Conservation (phyloP, 1,140 invertebrate genomes). For the Cecropterus lyciades region DNA sequence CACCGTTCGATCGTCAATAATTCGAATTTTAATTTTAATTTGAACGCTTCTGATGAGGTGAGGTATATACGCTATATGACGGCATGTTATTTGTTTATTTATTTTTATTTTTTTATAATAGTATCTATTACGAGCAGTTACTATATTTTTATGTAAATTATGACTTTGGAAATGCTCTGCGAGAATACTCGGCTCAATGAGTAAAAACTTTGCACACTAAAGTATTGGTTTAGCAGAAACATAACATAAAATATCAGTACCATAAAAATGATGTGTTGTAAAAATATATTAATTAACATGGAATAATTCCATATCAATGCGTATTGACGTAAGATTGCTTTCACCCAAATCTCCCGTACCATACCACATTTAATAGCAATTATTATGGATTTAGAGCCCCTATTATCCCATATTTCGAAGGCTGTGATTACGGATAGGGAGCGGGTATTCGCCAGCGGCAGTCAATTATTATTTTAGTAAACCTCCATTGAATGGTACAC, state of each 20-base stretch:
- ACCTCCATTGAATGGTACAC: conserved; percentile 38
- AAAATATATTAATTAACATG: neutral
- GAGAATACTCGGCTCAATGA: too few species aligned
- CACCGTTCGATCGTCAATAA: neutral
- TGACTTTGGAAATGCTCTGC: too few species aligned
- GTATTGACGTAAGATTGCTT: conserved; percentile 19
- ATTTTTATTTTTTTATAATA: too few species aligned
- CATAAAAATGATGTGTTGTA: neutral
- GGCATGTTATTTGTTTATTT: neutral
- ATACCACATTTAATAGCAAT: conserved; percentile 48
- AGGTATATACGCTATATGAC: too few species aligned
- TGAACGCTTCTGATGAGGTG: neutral
- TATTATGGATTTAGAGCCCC: conserved; percentile 46
- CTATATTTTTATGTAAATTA: too few species aligned
- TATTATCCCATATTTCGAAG: conserved; percentile 47
- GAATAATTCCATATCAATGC: neutral
- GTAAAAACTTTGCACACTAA: neutral
- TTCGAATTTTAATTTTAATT: neutral
- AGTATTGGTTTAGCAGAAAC: neutral
- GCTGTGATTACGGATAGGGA: conserved; percentile 55
- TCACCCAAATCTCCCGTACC: conserved; percentile 22
- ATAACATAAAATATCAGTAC: neutral
- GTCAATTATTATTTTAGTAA: conserved; percentile 47
- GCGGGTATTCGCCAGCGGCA: conserved; percentile 39
- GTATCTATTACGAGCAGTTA: too few species aligned